These are phyloP conservation scores for Odocoileus hemionus DNA, from an alignment of 2,113 vertebrate species.

Conservation along the genomic window DNA sequence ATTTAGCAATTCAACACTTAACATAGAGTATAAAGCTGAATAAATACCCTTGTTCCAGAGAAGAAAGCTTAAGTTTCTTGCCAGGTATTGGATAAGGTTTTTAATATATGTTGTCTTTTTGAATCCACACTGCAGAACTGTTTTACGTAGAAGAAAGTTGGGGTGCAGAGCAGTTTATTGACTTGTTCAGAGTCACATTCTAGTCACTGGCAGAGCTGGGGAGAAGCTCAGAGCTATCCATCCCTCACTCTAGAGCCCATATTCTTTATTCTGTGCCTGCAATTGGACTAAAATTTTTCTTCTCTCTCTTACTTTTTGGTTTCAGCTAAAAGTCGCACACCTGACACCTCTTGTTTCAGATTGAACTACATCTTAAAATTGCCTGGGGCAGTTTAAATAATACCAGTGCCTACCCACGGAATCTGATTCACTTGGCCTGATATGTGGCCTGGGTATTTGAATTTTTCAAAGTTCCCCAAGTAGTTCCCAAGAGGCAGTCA, in stretches of 20 bases:
- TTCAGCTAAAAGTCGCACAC: background rate
- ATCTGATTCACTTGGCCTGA: background rate
- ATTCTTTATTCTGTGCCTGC: background rate
- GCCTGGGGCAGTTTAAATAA: background rate
- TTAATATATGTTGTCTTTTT: background rate
- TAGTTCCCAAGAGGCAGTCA: background rate
- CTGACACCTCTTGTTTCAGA: background rate
- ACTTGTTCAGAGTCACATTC: background rate
- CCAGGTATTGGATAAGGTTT: background rate
- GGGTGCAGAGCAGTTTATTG: background rate
- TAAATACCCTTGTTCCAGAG: background rate
- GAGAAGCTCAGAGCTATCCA: background rate
- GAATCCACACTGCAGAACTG: background rate
- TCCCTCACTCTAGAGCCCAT: background rate
- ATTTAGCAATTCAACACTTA: background rate
- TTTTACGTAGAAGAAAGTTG: background rate
- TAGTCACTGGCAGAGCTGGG: background rate
- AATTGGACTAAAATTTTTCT: background rate
- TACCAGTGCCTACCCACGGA: background rate
- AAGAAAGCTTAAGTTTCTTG: background rate
- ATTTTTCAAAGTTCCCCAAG: background rate
- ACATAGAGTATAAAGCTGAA: background rate
- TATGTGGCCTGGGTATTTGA: background rate
- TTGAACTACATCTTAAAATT: background rate
- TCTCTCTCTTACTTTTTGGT: background rate